Evolutionary conservation across 2,113 vertebrate species (phyloP), one percentile per base, ranked within the genome.

Genomic region (Athene noctua): DNA sequence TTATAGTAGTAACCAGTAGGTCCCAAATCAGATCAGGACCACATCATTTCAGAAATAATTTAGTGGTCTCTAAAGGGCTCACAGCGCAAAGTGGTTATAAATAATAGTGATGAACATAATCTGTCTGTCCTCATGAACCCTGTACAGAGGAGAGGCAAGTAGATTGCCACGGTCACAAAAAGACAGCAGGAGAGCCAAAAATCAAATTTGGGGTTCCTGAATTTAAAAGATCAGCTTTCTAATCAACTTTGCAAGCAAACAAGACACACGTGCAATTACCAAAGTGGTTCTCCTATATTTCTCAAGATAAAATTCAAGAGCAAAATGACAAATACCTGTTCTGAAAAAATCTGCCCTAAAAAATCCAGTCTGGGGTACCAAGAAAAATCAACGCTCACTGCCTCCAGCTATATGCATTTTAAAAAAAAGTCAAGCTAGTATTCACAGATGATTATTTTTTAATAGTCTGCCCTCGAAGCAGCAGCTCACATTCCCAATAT

Each of bases 381-480:
- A 68, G 62, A 52, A 96, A 94, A 90, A 88, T 65, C 62, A 88
- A 38, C 54, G 27, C 46, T 90, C 52, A 57, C 47, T 47, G 61
- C 42, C 57, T 85, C 66, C 83, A 78, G 44, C 47, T 93, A 23
- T n/a, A 70, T 34, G 29, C 10, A 46, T 26, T 65, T 38, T 27
- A 63, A 16, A 47, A 86, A 58, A 20, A n/a, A 52, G 30, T 23
- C 92, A 81, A 87, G 66, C 25, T 62, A 38, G 18, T 46, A 54
- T 51, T 95, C 71, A 79, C 63, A 94, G 70, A 66, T 86, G 5
- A 91, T 92, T 80, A 70, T 80, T 79, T 93, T 95, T 92, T 77
- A 97, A 92, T 86, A 92, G 78, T 42, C 29, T 91, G 84, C 62
- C 78, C 93, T 85, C 3, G 5, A 90, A 95, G 81, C 86, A 91